A percentile compares a stretch with the other conserved stretches of the same genome.
Conservation (phyloP, 2,113 vertebrate genomes). For the crab-eating macaque (Macaca fascicularis) region T2T-MFA8v1.1 NC_088377.1:98831501-98832000, state of each 20-base stretch:
- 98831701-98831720: background rate
- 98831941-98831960: no score
- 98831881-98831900: no score
- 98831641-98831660: background rate
- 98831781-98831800: background rate
- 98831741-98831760: background rate
- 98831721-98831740: background rate
- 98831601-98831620: background rate
- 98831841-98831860: no score
- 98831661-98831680: background rate
- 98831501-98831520: background rate
- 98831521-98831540: conserved; percentile 16
- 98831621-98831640: background rate
- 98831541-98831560: background rate
- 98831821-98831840: no score
- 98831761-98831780: background rate
- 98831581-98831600: background rate
- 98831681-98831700: background rate
- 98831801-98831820: background rate
- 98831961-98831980: no score
- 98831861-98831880: no score
- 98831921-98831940: no score
- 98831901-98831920: no score
- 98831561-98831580: background rate
- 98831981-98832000: no score